phyloP scores from a whole-genome alignment of 2,888 invertebrate genomes.

The Dendrolimus houi region DNA sequence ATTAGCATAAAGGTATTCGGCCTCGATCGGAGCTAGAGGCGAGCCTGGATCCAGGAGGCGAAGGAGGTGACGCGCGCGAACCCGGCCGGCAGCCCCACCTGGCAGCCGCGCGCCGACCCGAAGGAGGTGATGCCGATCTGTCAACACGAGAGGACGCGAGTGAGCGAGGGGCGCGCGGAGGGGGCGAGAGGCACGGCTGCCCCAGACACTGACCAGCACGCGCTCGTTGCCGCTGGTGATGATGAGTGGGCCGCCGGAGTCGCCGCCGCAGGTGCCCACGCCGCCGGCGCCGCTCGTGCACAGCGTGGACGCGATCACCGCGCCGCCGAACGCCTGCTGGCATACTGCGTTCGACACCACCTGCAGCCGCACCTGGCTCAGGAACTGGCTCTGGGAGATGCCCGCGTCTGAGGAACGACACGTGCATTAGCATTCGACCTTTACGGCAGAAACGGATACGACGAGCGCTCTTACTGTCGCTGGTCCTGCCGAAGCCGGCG shows the following conservation, averaged over 20 bases:
- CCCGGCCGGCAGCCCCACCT: constrained; percentile 17
- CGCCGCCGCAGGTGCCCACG: constrained; percentile 47
- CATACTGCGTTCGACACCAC: constrained; percentile 49
- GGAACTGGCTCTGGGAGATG: constrained; percentile 30
- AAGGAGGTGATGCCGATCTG: constrained; percentile 21
- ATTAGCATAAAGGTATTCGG: background rate
- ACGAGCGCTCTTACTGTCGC: constrained; percentile 17
- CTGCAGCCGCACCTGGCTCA: constrained; percentile 56
- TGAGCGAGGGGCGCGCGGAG: background rate
- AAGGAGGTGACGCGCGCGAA: constrained; percentile 22
- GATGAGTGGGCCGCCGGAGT: constrained; percentile 44
- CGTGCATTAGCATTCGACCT: background rate
- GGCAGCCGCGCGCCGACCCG: constrained; percentile 17
- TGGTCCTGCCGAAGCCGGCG: constrained; percentile 26
- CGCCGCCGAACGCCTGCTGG: constrained; percentile 25
- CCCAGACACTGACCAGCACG: constrained; percentile 20
- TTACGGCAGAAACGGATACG: background rate
- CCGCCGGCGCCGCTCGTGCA: constrained; percentile 41
- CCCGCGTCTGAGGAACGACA: constrained; percentile 19
- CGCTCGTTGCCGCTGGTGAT: constrained; percentile 25
- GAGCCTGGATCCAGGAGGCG: constrained; percentile 19
- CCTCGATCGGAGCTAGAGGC: constrained; percentile 8
- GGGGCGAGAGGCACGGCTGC: background rate
- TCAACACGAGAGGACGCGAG: background rate
- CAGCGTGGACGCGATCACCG: constrained; percentile 29